Evolutionary conservation across 2,797 vertebrate species (phyloP).

Genomic region (Chloroceryle inda): DNA sequence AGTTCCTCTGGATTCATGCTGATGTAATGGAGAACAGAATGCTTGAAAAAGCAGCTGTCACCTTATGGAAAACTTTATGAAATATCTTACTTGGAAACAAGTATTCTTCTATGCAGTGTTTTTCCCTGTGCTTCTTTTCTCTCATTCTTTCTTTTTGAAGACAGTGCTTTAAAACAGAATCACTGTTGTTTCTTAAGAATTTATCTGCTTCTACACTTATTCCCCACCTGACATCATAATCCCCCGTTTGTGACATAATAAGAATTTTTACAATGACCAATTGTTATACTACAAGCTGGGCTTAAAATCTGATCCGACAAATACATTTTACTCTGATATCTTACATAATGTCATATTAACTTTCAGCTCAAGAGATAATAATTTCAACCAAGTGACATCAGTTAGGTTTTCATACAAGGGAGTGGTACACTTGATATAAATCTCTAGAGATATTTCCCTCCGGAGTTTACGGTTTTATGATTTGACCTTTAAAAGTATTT

Average conservation of each 20-base stretch:
- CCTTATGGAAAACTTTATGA: constrained; percentile 66
- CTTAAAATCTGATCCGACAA: constrained; percentile 65
- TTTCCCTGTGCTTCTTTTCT: constrained; percentile 27
- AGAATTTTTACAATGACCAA: constrained; percentile 31
- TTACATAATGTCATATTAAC: constrained; percentile 47
- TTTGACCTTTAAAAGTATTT: constrained; percentile 57
- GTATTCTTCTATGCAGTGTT: constrained; percentile 10
- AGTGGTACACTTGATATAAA: constrained; percentile 47
- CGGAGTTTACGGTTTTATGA: constrained; percentile 26
- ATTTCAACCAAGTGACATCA: constrained; percentile 66
- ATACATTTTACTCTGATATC: constrained; percentile 40
- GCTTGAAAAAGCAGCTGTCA: constrained; percentile 73
- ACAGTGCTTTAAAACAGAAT: constrained; percentile 49
- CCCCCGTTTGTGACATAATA: constrained; percentile 58
- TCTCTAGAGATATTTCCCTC: constrained; percentile 38
- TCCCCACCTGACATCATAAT: constrained; percentile 72
- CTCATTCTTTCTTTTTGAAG: constrained; percentile 32
- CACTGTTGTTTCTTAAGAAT: constrained; percentile 57
- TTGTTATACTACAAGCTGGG: constrained; percentile 5
- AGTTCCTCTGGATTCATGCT: constrained; percentile 9
- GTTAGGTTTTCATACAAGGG: constrained; percentile 43
- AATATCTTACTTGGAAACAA: constrained; percentile 71
- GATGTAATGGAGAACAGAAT: constrained; percentile 1
- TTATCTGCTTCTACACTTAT: constrained; percentile 56
- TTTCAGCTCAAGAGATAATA: constrained; percentile 55